A percentile compares a stretch with the other conserved stretches of the same genome.
Evolutionary conservation across 53 echinoderm and acorn worm species (phyloP).

Genomic region (Arbacia lixula): DNA sequence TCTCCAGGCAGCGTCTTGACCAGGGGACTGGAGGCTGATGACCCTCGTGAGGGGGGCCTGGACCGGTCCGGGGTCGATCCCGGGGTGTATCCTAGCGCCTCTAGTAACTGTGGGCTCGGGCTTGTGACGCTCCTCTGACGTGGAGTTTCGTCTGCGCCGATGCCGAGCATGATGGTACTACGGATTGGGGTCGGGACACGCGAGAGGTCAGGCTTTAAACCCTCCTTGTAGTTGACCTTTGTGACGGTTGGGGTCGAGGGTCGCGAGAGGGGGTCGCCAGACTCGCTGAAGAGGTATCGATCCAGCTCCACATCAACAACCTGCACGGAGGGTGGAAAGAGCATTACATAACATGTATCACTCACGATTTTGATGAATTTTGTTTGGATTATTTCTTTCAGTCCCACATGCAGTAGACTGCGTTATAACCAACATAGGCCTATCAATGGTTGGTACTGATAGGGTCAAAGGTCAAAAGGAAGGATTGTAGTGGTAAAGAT

Average conservation of each 20-base stretch:
- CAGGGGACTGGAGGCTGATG: slow-evolving; percentile 34
- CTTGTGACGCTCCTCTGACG: slow-evolving; percentile 53
- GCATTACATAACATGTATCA: too few relatives aligned
- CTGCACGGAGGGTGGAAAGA: too few relatives aligned
- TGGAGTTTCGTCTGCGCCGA: slow-evolving; percentile 51
- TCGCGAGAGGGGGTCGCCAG: slow-evolving; percentile 73
- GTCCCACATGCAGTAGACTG: too few relatives aligned
- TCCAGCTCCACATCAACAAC: slow-evolving; percentile 98
- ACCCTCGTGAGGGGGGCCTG: slow-evolving; percentile 7
- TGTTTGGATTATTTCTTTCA: too few relatives aligned
- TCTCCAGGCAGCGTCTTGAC: slow-evolving; percentile 22
- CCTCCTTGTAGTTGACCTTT: slow-evolving; percentile 96
- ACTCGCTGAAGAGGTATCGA: slow-evolving; percentile 86
- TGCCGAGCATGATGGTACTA: neutral
- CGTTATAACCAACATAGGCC: too few relatives aligned
- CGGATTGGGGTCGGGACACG: slow-evolving; percentile 63
- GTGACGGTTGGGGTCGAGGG: slow-evolving; percentile 95
- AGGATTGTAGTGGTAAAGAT: too few relatives aligned
- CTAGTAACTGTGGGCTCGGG: slow-evolving; percentile 60
- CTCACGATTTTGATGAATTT: too few relatives aligned
- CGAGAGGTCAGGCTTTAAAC: slow-evolving; percentile 78
- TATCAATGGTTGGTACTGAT: too few relatives aligned
- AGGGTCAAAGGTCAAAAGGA: too few relatives aligned
- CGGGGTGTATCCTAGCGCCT: slow-evolving; percentile 49
- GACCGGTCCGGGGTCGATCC: slow-evolving; percentile 32